Base-by-base conservation (phyloP, 1,140 invertebrate genomes). In the Stegodyphus dumicola region DNA sequence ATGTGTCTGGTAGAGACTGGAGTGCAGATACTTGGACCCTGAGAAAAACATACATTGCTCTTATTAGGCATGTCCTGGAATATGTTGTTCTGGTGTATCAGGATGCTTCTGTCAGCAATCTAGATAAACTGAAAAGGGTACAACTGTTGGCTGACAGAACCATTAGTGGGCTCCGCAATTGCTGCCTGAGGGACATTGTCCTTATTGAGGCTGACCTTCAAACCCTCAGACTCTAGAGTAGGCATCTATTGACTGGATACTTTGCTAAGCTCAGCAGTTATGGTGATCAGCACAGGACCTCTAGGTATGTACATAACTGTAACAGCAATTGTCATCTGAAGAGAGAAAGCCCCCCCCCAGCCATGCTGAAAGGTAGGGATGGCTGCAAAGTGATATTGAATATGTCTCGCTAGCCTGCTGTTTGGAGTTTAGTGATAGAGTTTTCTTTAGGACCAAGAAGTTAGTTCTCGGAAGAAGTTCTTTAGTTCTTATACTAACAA, bases 261-360 rank as follows among this genome's bases (percentile, higher is more conserved):
- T 67, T 67, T 67, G 65, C 17, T 7, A 67, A 17, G 17, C 65
- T 67, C 65, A 67, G 7, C 17, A 66, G 65, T 66, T 66, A 66
- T 66, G n/a, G 10, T 17, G 65, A 66, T 17, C 65, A 66, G 65
- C 65, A 67, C 65, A 67, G 65, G 6, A 67, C 65, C 65, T 67
- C 65, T 18, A 15, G 15, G 9, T 67, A 67, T 67, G 17, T 67
- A n/a, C 5, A 5, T n/a, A 67, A 67, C 5, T 67, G 65, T 2
- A 67, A 67, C 65, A 67, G n/a, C 65, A 67, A 67, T 67, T 18
- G 65, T 67, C 65, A n/a, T n/a, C 17, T 67, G 9, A 67, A 67
- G 15, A 67, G 65, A 67, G 13, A 67, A 67, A 67, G 13, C 65
- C 65, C 7, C 1, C 7, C 1, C 65, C 6, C n/a, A 17, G 65